phyloP scores from a whole-genome alignment of 2,888 invertebrate genomes.

The Synergus laeviventris region DNA sequence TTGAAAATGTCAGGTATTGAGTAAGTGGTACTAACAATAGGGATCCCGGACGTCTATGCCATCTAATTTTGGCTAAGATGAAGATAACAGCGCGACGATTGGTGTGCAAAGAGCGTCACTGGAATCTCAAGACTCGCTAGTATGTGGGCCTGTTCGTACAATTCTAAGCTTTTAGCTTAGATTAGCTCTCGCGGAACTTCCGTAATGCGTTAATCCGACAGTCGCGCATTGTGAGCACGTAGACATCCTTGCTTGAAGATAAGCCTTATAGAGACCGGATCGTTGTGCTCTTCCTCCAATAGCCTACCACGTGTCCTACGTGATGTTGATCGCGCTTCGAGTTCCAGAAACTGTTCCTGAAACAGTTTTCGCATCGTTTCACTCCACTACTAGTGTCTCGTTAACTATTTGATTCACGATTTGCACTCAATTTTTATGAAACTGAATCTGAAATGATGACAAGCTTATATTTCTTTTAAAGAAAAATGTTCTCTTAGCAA shows the following conservation, averaged over 20 bases:
- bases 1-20: background rate
- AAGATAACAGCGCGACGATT: conserved; percentile 41
- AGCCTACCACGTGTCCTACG: conserved; percentile 39
- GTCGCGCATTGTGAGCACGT: conserved; percentile 52
- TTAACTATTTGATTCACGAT: background rate
- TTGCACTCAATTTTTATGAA: no score
- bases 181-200: conserved; percentile 70
- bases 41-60: background rate
- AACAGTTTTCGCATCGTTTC: conserved; percentile 29
- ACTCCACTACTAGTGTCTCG: background rate
- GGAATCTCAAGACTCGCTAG: conserved; percentile 59
- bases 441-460: no score
- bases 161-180: conserved; percentile 62
- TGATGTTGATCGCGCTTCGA: conserved; percentile 29
- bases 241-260: conserved; percentile 44
- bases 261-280: conserved; percentile 26
- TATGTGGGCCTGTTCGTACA: conserved; percentile 51
- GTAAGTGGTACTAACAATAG: conserved; percentile 34
- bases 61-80: conserved; percentile 7
- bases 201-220: conserved; percentile 73
- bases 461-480: background rate
- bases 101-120: conserved; percentile 48
- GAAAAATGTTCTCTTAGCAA: background rate
- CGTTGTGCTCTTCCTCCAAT: conserved; percentile 29
- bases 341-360: conserved; percentile 34